Evolutionary conservation across 2,113 vertebrate species (phyloP).

Genomic region (Limanda limanda): DNA sequence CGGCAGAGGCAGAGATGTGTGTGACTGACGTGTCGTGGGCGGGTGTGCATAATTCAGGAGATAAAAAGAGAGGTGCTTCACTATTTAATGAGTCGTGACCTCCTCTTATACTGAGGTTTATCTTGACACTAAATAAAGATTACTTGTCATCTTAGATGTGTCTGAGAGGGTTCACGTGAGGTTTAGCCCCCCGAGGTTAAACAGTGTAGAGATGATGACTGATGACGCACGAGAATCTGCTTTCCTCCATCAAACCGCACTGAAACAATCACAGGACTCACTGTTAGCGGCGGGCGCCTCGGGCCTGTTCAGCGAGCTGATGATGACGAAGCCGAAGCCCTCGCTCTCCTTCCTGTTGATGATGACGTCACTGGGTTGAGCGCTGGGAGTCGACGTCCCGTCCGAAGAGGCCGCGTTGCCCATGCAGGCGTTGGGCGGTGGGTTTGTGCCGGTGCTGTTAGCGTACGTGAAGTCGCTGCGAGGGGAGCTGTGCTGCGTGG

Average conservation of each 20-base stretch:
- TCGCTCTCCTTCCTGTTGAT: conserved; percentile 98
- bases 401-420: conserved; percentile 78
- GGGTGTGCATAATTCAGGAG: conserved; percentile 68
- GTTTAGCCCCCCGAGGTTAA: conserved; percentile 3
- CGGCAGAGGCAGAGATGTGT: conserved; percentile 51
- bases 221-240: not conserved
- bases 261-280: conserved; percentile 75
- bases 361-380: conserved; percentile 90
- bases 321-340: conserved; percentile 98
- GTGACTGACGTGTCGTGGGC: conserved; percentile 64
- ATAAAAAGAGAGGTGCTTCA: conserved; percentile 52
- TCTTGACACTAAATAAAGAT: conserved; percentile 13
- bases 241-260: not conserved
- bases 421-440: conserved; percentile 26
- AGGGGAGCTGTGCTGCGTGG: conserved; percentile 97
- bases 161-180: conserved; percentile 8
- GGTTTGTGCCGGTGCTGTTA: conserved; percentile 84
- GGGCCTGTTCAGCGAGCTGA: conserved; percentile 96
- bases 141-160: not conserved
- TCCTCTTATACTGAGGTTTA: conserved; percentile 24
- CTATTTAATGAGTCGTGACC: conserved; percentile 53
- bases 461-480: conserved; percentile 90
- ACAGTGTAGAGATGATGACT: conserved; percentile 4
- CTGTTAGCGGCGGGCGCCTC: conserved; percentile 89
- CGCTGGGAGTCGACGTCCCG: conserved; percentile 81